Evolutionary conservation across 1,140 invertebrate genomes (phyloP), one percentile per base, ranked within the genome.

Genomic region (Magallana angulata): DNA sequence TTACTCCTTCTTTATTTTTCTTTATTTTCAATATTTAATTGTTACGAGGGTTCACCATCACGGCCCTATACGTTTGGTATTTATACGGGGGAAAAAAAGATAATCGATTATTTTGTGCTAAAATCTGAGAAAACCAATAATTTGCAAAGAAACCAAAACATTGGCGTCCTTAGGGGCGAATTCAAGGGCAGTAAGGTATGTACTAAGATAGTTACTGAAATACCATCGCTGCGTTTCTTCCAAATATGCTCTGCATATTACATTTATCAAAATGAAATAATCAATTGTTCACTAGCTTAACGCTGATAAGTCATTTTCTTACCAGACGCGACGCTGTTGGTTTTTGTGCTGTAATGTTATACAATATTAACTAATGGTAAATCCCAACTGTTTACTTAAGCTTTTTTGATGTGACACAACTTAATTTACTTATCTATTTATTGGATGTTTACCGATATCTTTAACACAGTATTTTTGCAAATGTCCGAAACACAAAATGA

Each of bases 341-440:
- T 30, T 8, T 24, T 76, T 76, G 24, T 76, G 68, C 30, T 76
- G 9, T 76, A 76, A 76, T 76, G 68, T 76, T 76, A 30, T 76
- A 24, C 36, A 76, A 76, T 48, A 76, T 76, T 30, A 76, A 76
- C 24, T 30, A 18, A 30, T 18, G 36, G 18, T 12, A 30, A 30
- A 30, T 76, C 18, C 36, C 36, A 48, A 48, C 36, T 48, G 36
- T 48, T 48, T 48, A 48, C 5, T 36, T 30, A 1, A 18, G n/a
- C 18, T 8, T 71, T 71, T 11, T 48, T 48, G 36, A 48, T 48
- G 36, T 48, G 36, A 48, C 36, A 48, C 5, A 48, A 48, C 36
- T 48, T 48, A 48, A 48, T 48, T 48, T 48, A 36, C 24, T 64
- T 36, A 36, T 30, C 9, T 76, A 76, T 30, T 7, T 30, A 12